Base-by-base conservation (phyloP, 2,888 invertebrate genomes). In the Drosophila setosimentum region DNA sequence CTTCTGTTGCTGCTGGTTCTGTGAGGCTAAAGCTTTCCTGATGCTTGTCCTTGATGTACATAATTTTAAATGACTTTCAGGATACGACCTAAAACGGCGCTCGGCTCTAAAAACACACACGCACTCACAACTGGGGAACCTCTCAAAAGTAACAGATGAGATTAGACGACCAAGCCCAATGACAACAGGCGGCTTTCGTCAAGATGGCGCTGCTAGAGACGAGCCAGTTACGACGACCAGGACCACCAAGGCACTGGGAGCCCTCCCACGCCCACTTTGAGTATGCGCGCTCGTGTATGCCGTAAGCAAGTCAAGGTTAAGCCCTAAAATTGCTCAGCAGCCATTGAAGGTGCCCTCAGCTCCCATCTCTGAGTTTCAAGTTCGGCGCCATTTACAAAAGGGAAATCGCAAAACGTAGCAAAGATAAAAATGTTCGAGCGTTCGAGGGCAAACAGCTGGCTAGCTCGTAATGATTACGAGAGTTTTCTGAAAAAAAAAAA, bases 1-100 rank as follows among this genome's bases (percentile, higher is more conserved):
- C 21, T 45, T 4, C 45, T 45, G 24, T 45, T 24, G 32, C 45
- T 60, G 53, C 27, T 30, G 55, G 49, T 60, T 50, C 16, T 54
- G 37, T 37, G 16, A 33, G 30, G 24, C 67, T 30, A 40, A 63
- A 62, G 57, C 64, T 66, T 73, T 64, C 51, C 58, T 64, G 59
- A 50, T 68, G 66, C 69, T 60, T 77, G 62, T 68, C 64, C 73
- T 79, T 84, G 82, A 80, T 82, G 74, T 86, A 79, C 89, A 88
- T 82, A 88, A 87, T 90, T 87, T 90, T 76, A 86, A 87, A 87
- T 90, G 90, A 90, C 90, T 88, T 87, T 87, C 83, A 86, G 83
- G 62, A 83, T 83, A 73, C 90, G 86, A 90, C 86, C 79, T 79
- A 73, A 76, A 68, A 67, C 65, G 55, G 54, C 69, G 49, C 64